Conservation (phyloP, 2,888 invertebrate genomes). For the Oxycera nigricornis region DNA sequence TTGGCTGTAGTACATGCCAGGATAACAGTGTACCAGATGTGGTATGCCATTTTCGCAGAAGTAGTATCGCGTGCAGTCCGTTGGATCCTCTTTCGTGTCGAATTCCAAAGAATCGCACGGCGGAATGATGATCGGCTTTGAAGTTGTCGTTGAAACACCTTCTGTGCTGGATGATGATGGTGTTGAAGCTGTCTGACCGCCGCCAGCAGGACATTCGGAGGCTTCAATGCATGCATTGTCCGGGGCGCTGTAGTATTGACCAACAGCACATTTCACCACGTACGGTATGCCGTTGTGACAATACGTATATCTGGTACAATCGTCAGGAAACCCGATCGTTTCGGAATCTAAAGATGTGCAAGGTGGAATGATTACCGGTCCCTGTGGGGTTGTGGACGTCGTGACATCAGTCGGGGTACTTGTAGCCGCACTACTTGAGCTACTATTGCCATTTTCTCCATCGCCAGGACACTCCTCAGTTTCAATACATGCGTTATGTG, state of each 20-base stretch:
- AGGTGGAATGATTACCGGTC: background rate
- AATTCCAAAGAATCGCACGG: background rate
- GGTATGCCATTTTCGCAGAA: background rate
- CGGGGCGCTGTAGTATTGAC: background rate
- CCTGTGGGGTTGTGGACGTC: background rate
- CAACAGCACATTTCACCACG: background rate
- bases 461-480: conserved; percentile 7
- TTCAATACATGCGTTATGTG: conserved; percentile 9
- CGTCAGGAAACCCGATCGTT: background rate
- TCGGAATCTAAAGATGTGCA: conserved; percentile 1
- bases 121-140: background rate
- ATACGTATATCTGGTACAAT: background rate
- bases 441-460: too few species aligned
- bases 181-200: background rate
- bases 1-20: conserved; percentile 2
- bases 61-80: background rate
- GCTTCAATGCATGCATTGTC: background rate
- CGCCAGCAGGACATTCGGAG: background rate
- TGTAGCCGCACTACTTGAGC: too few species aligned
- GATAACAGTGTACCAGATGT: background rate
- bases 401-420: background rate
- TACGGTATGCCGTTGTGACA: background rate
- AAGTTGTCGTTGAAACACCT: background rate
- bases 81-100: background rate
- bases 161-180: background rate